A percentile compares a stretch with the other conserved stretches of the same genome.
Evolutionary conservation across 2,113 vertebrate genomes (phyloP).

Genomic region (Rhinopomastus cyanomelas): DNA sequence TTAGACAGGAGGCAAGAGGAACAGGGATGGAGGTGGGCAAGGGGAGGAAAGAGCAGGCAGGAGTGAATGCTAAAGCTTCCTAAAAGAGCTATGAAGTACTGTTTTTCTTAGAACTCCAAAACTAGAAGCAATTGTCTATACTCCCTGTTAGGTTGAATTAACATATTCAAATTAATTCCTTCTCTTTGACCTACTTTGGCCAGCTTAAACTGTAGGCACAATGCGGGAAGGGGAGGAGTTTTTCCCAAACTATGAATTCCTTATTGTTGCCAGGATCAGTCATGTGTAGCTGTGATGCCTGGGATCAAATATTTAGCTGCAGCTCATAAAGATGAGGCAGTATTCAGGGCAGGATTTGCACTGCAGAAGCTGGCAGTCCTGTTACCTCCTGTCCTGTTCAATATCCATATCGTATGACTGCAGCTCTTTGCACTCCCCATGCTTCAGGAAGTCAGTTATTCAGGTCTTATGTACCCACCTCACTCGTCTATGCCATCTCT

Average conservation of each 20-base stretch:
- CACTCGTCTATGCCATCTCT: not conserved
- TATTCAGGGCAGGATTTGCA: not conserved
- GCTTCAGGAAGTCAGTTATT: not conserved
- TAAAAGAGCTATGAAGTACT: not conserved
- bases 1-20: not conserved
- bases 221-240: not conserved
- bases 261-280: not conserved
- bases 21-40: not conserved
- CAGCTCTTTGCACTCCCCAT: not conserved
- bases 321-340: not conserved
- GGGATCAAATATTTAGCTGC: not conserved
- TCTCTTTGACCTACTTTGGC: conserved; percentile 28
- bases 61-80: not conserved
- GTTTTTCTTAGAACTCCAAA: not conserved
- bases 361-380: not conserved
- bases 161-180: not conserved
- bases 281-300: not conserved
- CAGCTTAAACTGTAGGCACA: not conserved
- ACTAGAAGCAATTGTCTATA: not conserved
- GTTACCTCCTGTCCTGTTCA: not conserved
- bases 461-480: not conserved
- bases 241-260: not conserved
- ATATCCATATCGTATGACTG: fast-evolving
- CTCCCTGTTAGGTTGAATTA: not conserved
- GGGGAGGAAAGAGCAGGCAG: not conserved